Conservation (phyloP, 2,113 vertebrate species). For the Notarius quadriscutis region DNA sequence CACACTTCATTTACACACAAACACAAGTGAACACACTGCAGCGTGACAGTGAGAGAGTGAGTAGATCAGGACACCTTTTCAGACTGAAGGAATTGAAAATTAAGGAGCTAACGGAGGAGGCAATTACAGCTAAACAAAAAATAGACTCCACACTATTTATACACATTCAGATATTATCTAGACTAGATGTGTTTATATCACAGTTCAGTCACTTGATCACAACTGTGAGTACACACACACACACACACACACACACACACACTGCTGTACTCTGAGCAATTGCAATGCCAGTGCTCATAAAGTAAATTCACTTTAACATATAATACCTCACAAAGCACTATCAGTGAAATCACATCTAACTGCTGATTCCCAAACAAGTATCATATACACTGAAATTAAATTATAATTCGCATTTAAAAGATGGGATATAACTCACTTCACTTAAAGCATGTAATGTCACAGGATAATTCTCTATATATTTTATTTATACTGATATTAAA, state of each 20-base stretch:
- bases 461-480: not conserved
- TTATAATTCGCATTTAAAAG: not conserved
- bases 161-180: not conserved
- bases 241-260: constrained; percentile 8
- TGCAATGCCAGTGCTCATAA: no score
- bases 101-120: not conserved
- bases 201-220: constrained; percentile 31
- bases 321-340: not conserved
- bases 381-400: not conserved
- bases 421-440: not conserved
- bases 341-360: no score
- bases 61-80: not conserved
- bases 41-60: not conserved
- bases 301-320: not conserved
- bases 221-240: constrained; percentile 2
- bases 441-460: not conserved
- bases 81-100: not conserved
- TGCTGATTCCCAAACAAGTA: not conserved
- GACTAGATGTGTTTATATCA: constrained; percentile 41
- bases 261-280: not conserved
- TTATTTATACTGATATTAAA: not conserved
- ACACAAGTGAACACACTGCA: not conserved
- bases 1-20: constrained; percentile 3
- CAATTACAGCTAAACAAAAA: not conserved
- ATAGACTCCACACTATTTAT: not conserved